Evolutionary conservation across 2,888 invertebrate species (phyloP).

Genomic region (Adineta ricciae): DNA sequence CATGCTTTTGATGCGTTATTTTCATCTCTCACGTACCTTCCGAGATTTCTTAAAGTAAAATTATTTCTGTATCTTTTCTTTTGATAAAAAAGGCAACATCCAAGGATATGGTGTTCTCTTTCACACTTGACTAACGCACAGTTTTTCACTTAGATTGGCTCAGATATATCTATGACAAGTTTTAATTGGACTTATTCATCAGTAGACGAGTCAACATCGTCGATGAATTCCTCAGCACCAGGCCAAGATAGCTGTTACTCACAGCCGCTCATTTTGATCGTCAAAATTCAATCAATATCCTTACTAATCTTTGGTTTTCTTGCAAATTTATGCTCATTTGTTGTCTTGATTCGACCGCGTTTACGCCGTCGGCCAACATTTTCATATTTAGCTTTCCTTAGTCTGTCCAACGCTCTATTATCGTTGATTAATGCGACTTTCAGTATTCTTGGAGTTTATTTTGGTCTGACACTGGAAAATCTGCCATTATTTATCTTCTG

Average conservation of each 20-base stretch:
- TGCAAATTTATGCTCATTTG: not conserved
- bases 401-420: not conserved
- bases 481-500: not conserved
- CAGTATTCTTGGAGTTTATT: not conserved
- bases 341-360: constrained; percentile 37
- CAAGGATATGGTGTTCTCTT: no score
- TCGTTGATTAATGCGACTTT: not conserved
- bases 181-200: not conserved
- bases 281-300: not conserved
- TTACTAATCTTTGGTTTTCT: not conserved
- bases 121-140: no score
- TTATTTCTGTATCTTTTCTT: no score
- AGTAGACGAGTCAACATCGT: not conserved
- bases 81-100: no score
- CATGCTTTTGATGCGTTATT: no score
- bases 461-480: not conserved
- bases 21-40: no score
- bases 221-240: not conserved
- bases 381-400: constrained; percentile 43
- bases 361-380: constrained; percentile 47
- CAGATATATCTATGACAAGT: not conserved
- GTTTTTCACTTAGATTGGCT: not conserved
- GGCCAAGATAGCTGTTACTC: not conserved
- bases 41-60: no score
- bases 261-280: not conserved